A percentile compares a stretch with the other conserved stretches of the same genome.
phyloP scores from a whole-genome alignment of 1,140 invertebrate species.

The Aphis craccivora region DNA sequence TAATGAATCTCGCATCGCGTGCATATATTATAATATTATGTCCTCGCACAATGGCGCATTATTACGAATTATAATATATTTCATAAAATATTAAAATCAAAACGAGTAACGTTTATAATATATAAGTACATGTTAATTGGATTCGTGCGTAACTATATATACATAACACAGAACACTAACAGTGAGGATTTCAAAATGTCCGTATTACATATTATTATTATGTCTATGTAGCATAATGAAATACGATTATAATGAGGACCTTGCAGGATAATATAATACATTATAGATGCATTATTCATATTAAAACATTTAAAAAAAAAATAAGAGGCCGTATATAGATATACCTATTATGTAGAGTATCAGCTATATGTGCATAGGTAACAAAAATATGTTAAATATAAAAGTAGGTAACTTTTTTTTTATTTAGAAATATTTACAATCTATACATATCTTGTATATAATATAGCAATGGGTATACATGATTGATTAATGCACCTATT shows the following conservation, averaged over 20 bases:
- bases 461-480: neutral
- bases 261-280: neutral
- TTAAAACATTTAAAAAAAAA: neutral
- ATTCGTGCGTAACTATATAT: neutral
- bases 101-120: conserved; percentile 6
- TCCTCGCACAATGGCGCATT: neutral
- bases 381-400: neutral
- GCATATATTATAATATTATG: neutral
- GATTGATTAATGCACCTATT: neutral
- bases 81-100: conserved; percentile 2
- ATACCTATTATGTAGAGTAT: neutral
- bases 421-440: neutral
- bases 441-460: neutral
- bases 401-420: neutral
- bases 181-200: neutral
- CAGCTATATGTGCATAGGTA: neutral
- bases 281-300: neutral
- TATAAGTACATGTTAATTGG: neutral
- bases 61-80: conserved; percentile 22
- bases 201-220: neutral
- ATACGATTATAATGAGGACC: conserved; percentile 3
- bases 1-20: conserved; percentile 1
- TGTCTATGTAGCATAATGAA: conserved; percentile 1
- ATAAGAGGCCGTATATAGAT: neutral
- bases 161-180: neutral